Percentiles rank a stretch among this genome's conserved stretches.
phyloP scores from a whole-genome alignment of 2,888 invertebrate species.

The Smittia aterrima region DNA sequence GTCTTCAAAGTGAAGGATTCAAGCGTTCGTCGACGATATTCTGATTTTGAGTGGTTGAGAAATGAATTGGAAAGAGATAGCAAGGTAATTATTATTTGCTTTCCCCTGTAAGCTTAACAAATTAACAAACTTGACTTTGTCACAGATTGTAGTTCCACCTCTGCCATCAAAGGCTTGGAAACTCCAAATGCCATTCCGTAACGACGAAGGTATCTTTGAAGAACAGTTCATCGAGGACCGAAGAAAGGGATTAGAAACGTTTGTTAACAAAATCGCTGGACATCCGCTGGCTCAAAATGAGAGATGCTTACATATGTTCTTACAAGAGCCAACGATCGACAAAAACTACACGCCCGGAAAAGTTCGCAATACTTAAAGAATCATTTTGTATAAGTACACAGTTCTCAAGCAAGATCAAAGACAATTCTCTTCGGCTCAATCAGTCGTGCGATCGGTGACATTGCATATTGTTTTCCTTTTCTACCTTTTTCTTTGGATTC shows the following conservation, averaged over 20 bases:
- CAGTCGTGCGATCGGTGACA: background rate
- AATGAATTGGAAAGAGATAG: conserved; percentile 98
- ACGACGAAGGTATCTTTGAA: conserved; percentile 99
- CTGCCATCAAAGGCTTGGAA: conserved; percentile 98
- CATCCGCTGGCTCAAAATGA: conserved; percentile 99
- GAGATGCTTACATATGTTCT: conserved; percentile 98
- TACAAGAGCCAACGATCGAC: conserved; percentile 96
- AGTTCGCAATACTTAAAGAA: conserved; percentile 61
- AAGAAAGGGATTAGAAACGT: conserved; percentile 94
- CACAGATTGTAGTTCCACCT: conserved; percentile 95
- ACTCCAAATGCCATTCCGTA: conserved; percentile 95
- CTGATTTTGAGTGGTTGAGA: conserved; percentile 99
- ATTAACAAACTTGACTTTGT: conserved; percentile 38
- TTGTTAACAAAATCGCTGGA: conserved; percentile 99
- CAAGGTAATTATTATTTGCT: conserved; percentile 72
- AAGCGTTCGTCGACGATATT: conserved; percentile 93
- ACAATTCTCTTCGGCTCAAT: background rate
- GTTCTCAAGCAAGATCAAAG: background rate
- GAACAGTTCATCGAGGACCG: conserved; percentile 99
- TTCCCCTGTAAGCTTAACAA: background rate
- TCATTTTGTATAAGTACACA: background rate
- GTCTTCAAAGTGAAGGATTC: conserved; percentile 99
- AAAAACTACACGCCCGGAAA: conserved; percentile 99
- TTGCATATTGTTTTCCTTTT: conserved; percentile 4
- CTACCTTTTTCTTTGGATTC: background rate